phyloP scores from a whole-genome alignment of 2,888 invertebrate species.

The Noctua janthina region DNA sequence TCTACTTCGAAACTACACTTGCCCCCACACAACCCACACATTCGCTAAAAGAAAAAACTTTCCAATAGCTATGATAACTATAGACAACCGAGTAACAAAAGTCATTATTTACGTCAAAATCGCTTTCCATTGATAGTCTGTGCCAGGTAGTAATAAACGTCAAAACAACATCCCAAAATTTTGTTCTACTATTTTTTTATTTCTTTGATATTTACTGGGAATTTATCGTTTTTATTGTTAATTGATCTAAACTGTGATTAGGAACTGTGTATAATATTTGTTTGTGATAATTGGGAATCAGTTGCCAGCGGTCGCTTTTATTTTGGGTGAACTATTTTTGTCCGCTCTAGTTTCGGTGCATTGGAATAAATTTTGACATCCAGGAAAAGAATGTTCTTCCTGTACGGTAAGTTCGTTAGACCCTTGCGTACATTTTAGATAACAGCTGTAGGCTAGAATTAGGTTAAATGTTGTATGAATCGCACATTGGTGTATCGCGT shows the following conservation, averaged over 20 bases:
- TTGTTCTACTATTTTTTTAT: slow-evolving; percentile 78
- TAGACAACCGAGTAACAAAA: slow-evolving; percentile 30
- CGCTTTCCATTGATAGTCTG: slow-evolving; percentile 57
- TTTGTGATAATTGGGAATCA: slow-evolving; percentile 53
- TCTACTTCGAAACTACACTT: background rate
- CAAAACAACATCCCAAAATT: slow-evolving; percentile 86
- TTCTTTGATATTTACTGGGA: slow-evolving; percentile 59
- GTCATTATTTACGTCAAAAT: slow-evolving; percentile 49
- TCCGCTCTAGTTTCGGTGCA: slow-evolving; percentile 88
- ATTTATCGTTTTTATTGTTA: slow-evolving; percentile 54
- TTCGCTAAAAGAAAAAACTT: too few species aligned
- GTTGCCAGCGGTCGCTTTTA: slow-evolving; percentile 74
- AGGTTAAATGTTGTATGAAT: slow-evolving; percentile 59
- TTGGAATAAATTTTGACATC: slow-evolving; percentile 88
- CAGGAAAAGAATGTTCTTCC: slow-evolving; percentile 87
- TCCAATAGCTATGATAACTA: background rate
- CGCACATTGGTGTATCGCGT: slow-evolving; percentile 71
- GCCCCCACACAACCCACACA: background rate
- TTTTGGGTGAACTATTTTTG: slow-evolving; percentile 90
- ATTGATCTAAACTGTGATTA: slow-evolving; percentile 55
- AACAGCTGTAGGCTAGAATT: slow-evolving; percentile 62
- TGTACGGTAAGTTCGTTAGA: slow-evolving; percentile 81
- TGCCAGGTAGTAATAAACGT: slow-evolving; percentile 74
- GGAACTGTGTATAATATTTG: slow-evolving; percentile 56
- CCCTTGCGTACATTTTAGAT: slow-evolving; percentile 55